phyloP scores from a whole-genome alignment of 2,797 vertebrate genomes.

The Channallabes apus region DNA sequence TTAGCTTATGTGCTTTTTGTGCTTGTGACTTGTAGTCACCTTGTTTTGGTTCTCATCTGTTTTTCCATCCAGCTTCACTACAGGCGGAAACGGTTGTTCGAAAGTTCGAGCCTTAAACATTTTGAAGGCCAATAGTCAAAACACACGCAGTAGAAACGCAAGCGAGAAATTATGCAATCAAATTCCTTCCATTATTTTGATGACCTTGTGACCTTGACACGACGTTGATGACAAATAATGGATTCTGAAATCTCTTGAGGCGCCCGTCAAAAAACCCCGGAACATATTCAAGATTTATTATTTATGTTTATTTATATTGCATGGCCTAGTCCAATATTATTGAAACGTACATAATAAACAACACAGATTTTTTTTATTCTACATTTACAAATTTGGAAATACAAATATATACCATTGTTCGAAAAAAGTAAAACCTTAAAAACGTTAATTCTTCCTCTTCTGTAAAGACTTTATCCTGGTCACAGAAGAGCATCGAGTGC shows the following conservation, averaged over 20 bases:
- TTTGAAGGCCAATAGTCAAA: not conserved
- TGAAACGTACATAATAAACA: not conserved
- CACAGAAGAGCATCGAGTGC: not conserved
- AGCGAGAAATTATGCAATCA: constrained; percentile 36
- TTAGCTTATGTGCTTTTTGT: constrained; percentile 84
- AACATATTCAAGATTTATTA: not conserved
- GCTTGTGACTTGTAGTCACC: constrained; percentile 72
- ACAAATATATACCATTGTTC: not conserved
- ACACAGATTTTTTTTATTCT: not conserved
- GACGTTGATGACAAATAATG: constrained; percentile 66
- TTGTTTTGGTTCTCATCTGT: constrained; percentile 71
- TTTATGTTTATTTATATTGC: constrained; percentile 37
- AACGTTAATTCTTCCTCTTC: not conserved
- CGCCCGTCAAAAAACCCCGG: not conserved
- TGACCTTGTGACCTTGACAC: constrained; percentile 56
- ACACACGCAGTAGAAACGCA: not conserved
- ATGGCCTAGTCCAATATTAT: constrained; percentile 14
- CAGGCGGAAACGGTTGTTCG: not conserved
- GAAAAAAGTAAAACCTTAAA: not conserved
- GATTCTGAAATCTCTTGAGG: constrained; percentile 30
- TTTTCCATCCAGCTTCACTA: constrained; percentile 61
- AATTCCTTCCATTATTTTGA: constrained; percentile 62
- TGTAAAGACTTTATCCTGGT: not conserved
- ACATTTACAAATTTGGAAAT: not conserved
- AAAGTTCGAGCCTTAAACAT: constrained; percentile 16